Base-by-base conservation (phyloP, 1,140 invertebrate genomes). In the Drosophila jambulina region DNA sequence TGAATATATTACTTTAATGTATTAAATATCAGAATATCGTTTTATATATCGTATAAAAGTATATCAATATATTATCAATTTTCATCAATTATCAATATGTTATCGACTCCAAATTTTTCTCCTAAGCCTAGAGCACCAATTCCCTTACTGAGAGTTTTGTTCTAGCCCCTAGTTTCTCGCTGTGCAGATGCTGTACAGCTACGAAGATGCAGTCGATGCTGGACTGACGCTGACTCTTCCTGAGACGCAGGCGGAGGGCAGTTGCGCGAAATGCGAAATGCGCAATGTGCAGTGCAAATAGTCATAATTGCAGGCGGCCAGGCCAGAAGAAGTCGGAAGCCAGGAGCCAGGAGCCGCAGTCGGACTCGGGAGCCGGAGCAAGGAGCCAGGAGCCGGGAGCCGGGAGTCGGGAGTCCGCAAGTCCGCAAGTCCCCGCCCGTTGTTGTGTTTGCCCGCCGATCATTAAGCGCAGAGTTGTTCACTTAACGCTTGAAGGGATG, bases 401-500 rank as follows among this genome's bases (percentile, higher is more conserved):
- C 46, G 25, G 32, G 69, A 56, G 19, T 13, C 5, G 17, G 15
- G 46, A 23, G 13, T 3, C 32, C 32, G 32, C 32, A 34, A 34
- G 32, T 34, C 32, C 32, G 12, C 32, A 27, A 27, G 32, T 10
- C 53, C 75, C 48, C 29, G 42, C 15, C 34, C 46, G 64, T 17
- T 78, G 54, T 25, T 63, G 49, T 10, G 36, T 46, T 67, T 38
- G 45, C 61, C 58, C 49, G 75, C 49, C 62, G 84, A 87, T 88
- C 83, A 87, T 87, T 87, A 87, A 87, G 80, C 80, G 72, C 80
- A 77, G 53, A 56, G 83, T 87, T 87, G 84, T 87, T 87, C 84
- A 87, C 84, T 87, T 87, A 87, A 87, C 84, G 84, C 84, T 80
- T 80, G 68, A 87, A 79, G 80, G 84, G 77, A 80, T 75, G 83